Conservation (phyloP, 2,888 invertebrate genomes). For the Oasisia sp. region DNA sequence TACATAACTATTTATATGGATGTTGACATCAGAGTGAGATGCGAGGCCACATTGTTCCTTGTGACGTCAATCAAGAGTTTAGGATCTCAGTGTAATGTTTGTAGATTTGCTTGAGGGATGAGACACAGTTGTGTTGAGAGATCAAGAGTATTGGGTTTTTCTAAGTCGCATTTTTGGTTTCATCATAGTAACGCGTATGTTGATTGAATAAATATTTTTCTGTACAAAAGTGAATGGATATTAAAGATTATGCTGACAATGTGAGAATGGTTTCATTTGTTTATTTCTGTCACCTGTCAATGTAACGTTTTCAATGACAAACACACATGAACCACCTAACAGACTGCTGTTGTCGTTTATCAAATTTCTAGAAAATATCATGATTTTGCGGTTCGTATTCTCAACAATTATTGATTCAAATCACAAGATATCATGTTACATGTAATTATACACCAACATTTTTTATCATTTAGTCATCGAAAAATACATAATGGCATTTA, state of each 20-base stretch:
- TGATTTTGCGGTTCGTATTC: too few relatives aligned
- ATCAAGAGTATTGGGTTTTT: slow-evolving; percentile 17
- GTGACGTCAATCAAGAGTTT: neutral
- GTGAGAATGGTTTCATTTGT: neutral
- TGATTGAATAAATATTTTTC: slow-evolving; percentile 17
- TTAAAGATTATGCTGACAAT: slow-evolving; percentile 13
- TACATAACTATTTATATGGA: slow-evolving; percentile 7
- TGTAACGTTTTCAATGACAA: neutral
- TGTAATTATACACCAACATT: too few relatives aligned
- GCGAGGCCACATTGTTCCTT: neutral
- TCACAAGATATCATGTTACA: too few relatives aligned
- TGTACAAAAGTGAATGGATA: slow-evolving; percentile 14
- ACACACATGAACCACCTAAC: too few relatives aligned
- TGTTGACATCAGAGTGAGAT: neutral
- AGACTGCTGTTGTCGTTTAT: too few relatives aligned
- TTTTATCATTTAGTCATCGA: too few relatives aligned
- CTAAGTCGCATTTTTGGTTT: slow-evolving; percentile 13
- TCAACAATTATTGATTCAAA: too few relatives aligned
- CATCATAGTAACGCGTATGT: slow-evolving; percentile 3
- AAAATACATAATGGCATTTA: too few relatives aligned
- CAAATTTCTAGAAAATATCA: too few relatives aligned
- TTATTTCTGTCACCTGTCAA: neutral
- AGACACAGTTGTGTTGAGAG: neutral
- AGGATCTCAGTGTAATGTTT: slow-evolving; percentile 11
- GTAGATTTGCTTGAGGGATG: neutral